Base-by-base conservation (phyloP, 2,888 invertebrate species). In the Tromatobia lineatoria region DNA sequence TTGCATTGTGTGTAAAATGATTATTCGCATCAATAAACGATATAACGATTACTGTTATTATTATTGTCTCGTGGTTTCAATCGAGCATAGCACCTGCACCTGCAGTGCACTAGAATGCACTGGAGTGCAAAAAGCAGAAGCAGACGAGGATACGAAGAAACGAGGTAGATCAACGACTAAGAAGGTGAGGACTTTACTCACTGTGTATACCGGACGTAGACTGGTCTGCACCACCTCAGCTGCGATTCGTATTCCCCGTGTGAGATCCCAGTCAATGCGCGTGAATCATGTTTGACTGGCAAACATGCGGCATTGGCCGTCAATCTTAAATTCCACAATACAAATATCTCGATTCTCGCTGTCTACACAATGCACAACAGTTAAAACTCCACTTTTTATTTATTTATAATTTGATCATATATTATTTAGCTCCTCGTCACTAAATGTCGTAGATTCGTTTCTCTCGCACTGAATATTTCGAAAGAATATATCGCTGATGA, bases 281-380 rank as follows among this genome's bases (percentile, higher is more conserved):
- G 88, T 86, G 86, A 88, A 87, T 87, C 88, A 89, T 88, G 89
- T 92, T 91, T 90, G 89, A 82, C 87, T 79, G 78, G 88, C 89
- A 89, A 91, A 91, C 89, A 88, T 85, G 83, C 85, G 88, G 88
- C 90, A 91, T 91, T 78, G 88, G 89, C 73, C 66, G 20, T 45
- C 54, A 34, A 78, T 61, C 42, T 29, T 29, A 4, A 23, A 29
- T 54, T 18, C 86, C 79, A 52, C 34, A 34, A 23, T 38, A 10
- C n/a, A n/a, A 34, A 61, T n/a, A 38, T 34, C 13, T 34, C n/a
- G n/a, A 29, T 18, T 64, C 18, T 64, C 20, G 38, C 42, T 1
- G 10, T n/a, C 18, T 18, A 1, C 61, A 61, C 61, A 61, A 34
- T 61, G 34, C 61, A 34, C 61, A 34, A 59, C 29, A 61, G 34